phyloP scores from a whole-genome alignment of 2,797 vertebrate genomes.

The Trematomus bernacchii region DNA sequence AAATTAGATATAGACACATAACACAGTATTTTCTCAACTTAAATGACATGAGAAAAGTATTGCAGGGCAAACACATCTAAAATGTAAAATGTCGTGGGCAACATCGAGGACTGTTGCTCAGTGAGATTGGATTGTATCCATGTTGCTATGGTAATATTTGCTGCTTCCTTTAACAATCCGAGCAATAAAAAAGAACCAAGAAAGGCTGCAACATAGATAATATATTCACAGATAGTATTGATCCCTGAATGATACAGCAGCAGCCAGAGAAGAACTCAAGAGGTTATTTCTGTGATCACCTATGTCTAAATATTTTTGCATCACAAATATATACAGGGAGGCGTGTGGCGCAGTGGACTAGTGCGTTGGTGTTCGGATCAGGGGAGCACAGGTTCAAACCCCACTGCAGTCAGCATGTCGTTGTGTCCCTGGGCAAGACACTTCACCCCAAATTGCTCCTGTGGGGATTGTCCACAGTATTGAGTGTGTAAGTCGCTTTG shows the following conservation, averaged over 20 bases:
- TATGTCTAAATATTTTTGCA: neutral
- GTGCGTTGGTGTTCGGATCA: no score
- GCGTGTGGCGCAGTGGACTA: no score
- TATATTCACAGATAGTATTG: neutral
- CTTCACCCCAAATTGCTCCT: no score
- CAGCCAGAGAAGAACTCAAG: neutral
- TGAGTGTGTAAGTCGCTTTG: no score
- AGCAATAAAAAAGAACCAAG: constrained; percentile 7
- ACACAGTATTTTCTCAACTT: neutral
- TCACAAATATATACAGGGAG: neutral
- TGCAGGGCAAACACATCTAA: neutral
- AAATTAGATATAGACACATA: constrained; percentile 2
- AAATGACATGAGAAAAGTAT: constrained; percentile 17
- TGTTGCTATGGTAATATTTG: constrained; percentile 44
- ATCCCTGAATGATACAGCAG: constrained; percentile 13
- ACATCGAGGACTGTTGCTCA: constrained; percentile 26
- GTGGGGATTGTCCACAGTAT: no score
- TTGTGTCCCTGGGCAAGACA: no score
- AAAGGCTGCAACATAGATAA: constrained; percentile 19
- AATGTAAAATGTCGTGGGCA: constrained; percentile 26
- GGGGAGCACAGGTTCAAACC: no score
- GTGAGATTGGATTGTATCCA: constrained; percentile 34
- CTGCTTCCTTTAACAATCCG: constrained; percentile 31
- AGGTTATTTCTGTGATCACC: neutral
- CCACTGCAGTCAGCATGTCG: no score